These are phyloP conservation scores for Calameuta idolon DNA, from an alignment of 2,888 invertebrate species.

Conservation along the genomic window DNA sequence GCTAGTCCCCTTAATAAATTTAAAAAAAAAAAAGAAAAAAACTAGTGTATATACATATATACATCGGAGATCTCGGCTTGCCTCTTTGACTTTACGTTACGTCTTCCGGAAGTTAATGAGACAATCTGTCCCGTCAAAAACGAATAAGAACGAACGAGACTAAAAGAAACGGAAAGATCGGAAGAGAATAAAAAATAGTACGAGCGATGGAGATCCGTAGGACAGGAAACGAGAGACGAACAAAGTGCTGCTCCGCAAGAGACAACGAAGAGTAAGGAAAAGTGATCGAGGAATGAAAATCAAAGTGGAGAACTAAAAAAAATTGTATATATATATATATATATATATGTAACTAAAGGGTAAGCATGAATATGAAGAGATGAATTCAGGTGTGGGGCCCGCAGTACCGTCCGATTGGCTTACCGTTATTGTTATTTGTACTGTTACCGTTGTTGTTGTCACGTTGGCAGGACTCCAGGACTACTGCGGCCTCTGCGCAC, in stretches of 20 bases:
- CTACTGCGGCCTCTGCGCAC: constrained; percentile 63
- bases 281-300: constrained; percentile 1
- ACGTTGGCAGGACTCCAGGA: constrained; percentile 64
- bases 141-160: not conserved
- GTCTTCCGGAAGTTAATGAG: not conserved
- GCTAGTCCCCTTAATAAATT: not conserved
- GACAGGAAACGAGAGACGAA: not conserved
- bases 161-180: not conserved
- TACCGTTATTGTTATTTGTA: constrained; percentile 61
- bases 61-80: not conserved
- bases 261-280: not conserved
- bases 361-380: not conserved
- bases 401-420: constrained; percentile 46
- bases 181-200: not conserved
- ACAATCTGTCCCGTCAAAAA: not conserved
- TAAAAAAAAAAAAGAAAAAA: too few species aligned
- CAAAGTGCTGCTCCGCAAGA: not conserved
- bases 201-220: not conserved
- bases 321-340: not conserved
- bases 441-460: constrained; percentile 59
- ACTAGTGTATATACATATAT: too few species aligned
- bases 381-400: constrained; percentile 45
- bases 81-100: not conserved
- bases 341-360: not conserved
- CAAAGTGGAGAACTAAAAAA: constrained; percentile 4